These are phyloP conservation scores for Camelus bactrianus DNA, from an alignment of 2,113 vertebrate species.

Conservation along the genomic window DNA sequence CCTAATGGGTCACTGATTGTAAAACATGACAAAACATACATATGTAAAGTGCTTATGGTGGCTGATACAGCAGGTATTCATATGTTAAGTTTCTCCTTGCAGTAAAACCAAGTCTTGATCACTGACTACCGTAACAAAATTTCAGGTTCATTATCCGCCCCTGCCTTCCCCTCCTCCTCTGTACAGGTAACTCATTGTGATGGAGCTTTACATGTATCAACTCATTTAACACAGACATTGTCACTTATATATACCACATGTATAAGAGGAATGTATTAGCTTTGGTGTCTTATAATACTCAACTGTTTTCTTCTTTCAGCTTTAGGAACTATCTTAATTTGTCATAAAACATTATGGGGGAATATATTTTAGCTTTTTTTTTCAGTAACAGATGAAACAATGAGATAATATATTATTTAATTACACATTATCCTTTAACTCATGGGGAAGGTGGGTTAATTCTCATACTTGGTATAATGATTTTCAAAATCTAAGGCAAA, in stretches of 20 bases:
- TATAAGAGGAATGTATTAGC: neutral
- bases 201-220: neutral
- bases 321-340: slow-evolving; percentile 37
- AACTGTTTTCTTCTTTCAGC: neutral
- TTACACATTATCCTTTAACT: slow-evolving; percentile 20
- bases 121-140: slow-evolving; percentile 12
- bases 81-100: neutral
- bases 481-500: slow-evolving; percentile 34
- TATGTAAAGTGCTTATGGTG: neutral
- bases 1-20: neutral
- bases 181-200: neutral
- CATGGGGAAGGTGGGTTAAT: neutral
- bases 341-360: slow-evolving; percentile 13
- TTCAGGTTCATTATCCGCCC: neutral
- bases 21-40: neutral
- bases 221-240: slow-evolving; percentile 41
- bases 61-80: neutral
- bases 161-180: neutral
- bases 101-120: slow-evolving; percentile 49
- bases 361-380: neutral
- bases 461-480: slow-evolving; percentile 28
- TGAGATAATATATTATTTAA: slow-evolving; percentile 26
- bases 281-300: slow-evolving; percentile 48
- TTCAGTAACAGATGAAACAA: slow-evolving; percentile 38
- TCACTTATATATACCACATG: neutral